Evolutionary conservation across 2,888 invertebrate species (phyloP).

Genomic region (Syritta pipiens): DNA sequence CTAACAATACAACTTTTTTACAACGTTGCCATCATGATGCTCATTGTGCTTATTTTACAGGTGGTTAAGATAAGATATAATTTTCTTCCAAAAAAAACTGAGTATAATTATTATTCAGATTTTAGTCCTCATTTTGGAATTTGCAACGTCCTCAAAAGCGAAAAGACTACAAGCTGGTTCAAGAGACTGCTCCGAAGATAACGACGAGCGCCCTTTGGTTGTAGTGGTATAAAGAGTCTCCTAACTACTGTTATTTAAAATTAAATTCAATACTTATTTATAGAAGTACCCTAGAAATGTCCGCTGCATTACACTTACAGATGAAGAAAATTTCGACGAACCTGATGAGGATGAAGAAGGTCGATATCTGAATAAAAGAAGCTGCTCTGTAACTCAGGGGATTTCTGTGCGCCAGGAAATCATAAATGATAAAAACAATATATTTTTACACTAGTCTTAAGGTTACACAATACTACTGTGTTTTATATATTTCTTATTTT

Average conservation of each 20-base stretch:
- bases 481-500: slow-evolving; percentile 6
- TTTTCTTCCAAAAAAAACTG: not conserved
- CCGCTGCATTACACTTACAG: slow-evolving; percentile 29
- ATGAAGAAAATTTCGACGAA: slow-evolving; percentile 31
- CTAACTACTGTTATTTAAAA: not conserved
- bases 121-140: not conserved
- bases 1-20: not conserved
- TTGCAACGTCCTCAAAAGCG: not conserved
- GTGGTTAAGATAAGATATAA: slow-evolving; percentile 2
- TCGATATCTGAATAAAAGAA: not conserved
- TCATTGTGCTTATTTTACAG: slow-evolving; percentile 2
- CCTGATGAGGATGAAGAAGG: slow-evolving; percentile 9
- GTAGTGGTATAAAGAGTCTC: slow-evolving; percentile 26
- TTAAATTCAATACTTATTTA: not conserved
- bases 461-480: slow-evolving; percentile 1
- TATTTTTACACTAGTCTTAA: slow-evolving; percentile 49
- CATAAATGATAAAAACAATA: not conserved
- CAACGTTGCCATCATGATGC: not conserved
- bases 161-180: not conserved
- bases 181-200: not conserved
- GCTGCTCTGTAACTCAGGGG: not conserved
- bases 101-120: not conserved
- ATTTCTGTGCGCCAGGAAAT: slow-evolving; percentile 6
- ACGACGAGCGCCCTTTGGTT: slow-evolving; percentile 34
- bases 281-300: slow-evolving; percentile 52